Percentiles rank a stretch among this genome's conserved stretches.
Evolutionary conservation across 2,113 vertebrate genomes (phyloP).

Genomic region (Pantherophis guttatus): DNA sequence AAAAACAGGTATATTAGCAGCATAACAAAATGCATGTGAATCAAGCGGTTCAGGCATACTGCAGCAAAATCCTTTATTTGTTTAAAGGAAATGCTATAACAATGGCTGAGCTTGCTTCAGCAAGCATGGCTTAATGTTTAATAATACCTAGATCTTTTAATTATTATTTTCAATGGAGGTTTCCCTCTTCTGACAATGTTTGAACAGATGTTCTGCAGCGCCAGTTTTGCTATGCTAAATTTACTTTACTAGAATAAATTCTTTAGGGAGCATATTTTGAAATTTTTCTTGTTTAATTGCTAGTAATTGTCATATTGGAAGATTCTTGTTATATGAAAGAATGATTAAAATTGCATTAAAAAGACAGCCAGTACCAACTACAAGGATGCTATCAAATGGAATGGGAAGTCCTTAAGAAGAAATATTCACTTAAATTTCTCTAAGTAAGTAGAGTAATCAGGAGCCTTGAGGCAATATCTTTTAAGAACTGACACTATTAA

Average conservation of each 20-base stretch:
- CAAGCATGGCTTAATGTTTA: constrained; percentile 48
- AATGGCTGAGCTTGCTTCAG: constrained; percentile 63
- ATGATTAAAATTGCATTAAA: neutral
- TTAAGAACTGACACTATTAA: neutral
- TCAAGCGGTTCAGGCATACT: constrained; percentile 21
- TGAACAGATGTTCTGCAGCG: constrained; percentile 62
- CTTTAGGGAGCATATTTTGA: neutral
- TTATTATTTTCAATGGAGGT: constrained; percentile 48
- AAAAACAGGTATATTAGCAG: constrained; percentile 28
- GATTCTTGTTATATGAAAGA: neutral
- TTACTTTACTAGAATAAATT: neutral
- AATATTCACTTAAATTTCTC: neutral
- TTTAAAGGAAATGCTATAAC: constrained; percentile 53
- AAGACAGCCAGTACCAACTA: neutral
- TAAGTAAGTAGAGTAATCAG: neutral
- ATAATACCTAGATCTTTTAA: constrained; percentile 24
- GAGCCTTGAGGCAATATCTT: neutral
- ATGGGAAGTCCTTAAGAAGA: neutral
- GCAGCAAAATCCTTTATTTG: constrained; percentile 55
- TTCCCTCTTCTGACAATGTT: constrained; percentile 59
- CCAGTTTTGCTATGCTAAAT: neutral
- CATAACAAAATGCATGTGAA: constrained; percentile 41
- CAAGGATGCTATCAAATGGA: neutral
- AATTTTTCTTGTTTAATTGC: neutral
- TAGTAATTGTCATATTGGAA: neutral